Base-by-base conservation (phyloP, 37 sponge, comb jelly and placozoan genomes). In the Ephydatia muelleri region DNA sequence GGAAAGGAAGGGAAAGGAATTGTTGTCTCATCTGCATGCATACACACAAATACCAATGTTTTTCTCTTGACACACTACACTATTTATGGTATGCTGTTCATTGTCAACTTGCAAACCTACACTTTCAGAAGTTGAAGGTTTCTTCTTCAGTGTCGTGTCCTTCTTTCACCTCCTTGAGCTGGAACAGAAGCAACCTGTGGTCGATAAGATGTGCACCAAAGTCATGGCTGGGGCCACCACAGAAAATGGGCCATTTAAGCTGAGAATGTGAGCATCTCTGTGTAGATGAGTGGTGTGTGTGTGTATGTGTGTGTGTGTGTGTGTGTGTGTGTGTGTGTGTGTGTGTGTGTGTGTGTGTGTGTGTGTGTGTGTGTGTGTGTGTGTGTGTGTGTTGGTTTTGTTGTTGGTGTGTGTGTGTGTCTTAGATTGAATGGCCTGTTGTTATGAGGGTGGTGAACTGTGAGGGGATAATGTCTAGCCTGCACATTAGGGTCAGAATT, bases 131-230 rank as follows among this genome's bases (percentile, higher is more conserved):
- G 19, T 86, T n/a, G 91, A 91, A 48, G 87, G 84, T 0, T 82
- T 91, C 40, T 82, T 91, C 74, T 91, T 83, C 69, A 83, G 87
- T 26, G 48, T 91, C 4, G 87, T 82, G 28, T 91, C 91, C 2
- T 84, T 91, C 37, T 78, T 91, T 38, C 91, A 91, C 38, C 65
- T 91, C n/a, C 49, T 86, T 4, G 19, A 81, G 9, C 22, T 65
- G 13, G 91, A 83, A 3, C 21, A 72, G 27, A 40, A 67, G 13
- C 38, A 47, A 21, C 37, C 39, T 9, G 29, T 86, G 30, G 74
- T 91, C 22, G 67, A 79, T 9, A 49, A 66, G 16, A 34, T 91
- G 30, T 82, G 83, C 38, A 22, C 23, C 49, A 86, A 83, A 47
- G 39, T 88, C 26, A 70, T 38, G 21, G n/a, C 78, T 32, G 22